phyloP scores from a whole-genome alignment of 2,888 invertebrate genomes.

The Apodemia zela region DNA sequence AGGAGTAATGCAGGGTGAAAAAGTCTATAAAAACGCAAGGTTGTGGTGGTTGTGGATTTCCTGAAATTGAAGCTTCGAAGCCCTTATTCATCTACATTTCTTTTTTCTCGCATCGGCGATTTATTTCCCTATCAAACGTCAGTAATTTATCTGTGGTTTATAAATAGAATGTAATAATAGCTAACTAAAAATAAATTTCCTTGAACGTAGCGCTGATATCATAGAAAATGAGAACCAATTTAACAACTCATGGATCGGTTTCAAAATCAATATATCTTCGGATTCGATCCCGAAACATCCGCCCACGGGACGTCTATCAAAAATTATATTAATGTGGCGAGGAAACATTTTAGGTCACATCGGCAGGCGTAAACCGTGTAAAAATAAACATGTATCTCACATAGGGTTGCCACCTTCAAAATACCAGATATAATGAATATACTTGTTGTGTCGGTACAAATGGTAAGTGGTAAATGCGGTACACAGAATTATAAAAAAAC shows the following conservation, averaged over 20 bases:
- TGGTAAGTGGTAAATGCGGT: too few relatives aligned
- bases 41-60: too few relatives aligned
- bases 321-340: constrained; percentile 58
- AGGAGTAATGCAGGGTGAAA: too few relatives aligned
- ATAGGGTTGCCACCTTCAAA: not conserved
- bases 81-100: too few relatives aligned
- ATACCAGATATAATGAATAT: not conserved
- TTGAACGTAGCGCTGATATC: not conserved
- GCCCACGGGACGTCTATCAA: constrained; percentile 43
- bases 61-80: too few relatives aligned
- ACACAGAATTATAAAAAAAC: not conserved
- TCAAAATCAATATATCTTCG: constrained; percentile 18
- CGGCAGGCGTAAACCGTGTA: constrained; percentile 37
- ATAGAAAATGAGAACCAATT: constrained; percentile 4
- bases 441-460: too few relatives aligned
- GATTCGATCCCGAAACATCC: constrained; percentile 25
- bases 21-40: too few relatives aligned
- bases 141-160: not conserved
- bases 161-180: not conserved
- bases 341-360: constrained; percentile 52
- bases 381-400: constrained; percentile 31
- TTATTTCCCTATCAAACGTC: not conserved
- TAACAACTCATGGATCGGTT: constrained; percentile 12
- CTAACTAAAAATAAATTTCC: constrained; percentile 1
- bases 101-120: not conserved